A percentile compares a stretch with the other conserved stretches of the same genome.
Conservation (phyloP, 1,140 invertebrate species). For the Caenorhabditis inopinata region DNA sequence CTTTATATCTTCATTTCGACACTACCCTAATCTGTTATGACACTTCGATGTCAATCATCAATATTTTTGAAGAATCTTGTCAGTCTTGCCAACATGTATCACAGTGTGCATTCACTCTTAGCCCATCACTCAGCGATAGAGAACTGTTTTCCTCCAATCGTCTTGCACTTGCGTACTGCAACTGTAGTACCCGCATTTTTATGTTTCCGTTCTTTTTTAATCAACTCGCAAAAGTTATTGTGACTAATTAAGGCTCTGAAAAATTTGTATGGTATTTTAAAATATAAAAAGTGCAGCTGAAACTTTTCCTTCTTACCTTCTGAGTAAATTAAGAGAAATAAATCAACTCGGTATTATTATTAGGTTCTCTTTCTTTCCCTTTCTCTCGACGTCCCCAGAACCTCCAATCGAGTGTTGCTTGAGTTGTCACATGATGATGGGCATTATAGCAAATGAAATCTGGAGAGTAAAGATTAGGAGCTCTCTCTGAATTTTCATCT, state of each 20-base stretch:
- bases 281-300: not conserved
- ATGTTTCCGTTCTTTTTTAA: too few species aligned
- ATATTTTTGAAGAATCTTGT: not conserved
- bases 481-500: not conserved
- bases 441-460: not conserved
- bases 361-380: not conserved
- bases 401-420: not conserved
- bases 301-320: too few species aligned
- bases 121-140: not conserved
- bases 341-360: slow-evolving; percentile 2
- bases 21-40: not conserved
- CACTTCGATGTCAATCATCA: not conserved
- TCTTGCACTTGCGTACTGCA: not conserved
- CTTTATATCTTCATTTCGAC: not conserved
- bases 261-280: too few species aligned
- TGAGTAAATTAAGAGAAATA: too few species aligned
- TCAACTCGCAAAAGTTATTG: too few species aligned
- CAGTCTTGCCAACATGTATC: not conserved
- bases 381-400: not conserved
- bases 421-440: slow-evolving; percentile 10
- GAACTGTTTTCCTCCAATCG: not conserved
- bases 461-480: not conserved
- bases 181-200: too few species aligned
- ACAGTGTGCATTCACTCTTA: slow-evolving; percentile 4
- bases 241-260: too few species aligned